Conservation (phyloP, 2,113 vertebrate species). For the Podiceps cristatus region DNA sequence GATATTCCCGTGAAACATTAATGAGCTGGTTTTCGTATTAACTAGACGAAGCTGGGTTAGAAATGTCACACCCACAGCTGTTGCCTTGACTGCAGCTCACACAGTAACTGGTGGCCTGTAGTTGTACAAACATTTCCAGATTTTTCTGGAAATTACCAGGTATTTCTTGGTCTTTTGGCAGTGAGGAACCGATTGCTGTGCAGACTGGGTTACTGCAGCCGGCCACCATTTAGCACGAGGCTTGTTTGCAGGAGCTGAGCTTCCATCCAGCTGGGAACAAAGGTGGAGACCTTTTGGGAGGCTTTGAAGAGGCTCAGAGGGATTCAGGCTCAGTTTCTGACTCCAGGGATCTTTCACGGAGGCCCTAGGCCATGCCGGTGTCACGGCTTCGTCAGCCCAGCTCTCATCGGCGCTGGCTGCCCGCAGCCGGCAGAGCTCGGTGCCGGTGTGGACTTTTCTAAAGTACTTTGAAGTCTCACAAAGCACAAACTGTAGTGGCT, state of each 20-base stretch:
- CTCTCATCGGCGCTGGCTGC: not conserved
- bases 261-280: not conserved
- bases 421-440: rapidly evolving
- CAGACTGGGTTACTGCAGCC: not conserved
- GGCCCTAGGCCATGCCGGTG: not conserved
- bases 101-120: not conserved
- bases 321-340: not conserved
- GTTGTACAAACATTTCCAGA: not conserved
- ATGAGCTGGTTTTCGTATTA: not conserved
- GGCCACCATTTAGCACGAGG: rapidly evolving
- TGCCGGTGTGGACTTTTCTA: rapidly evolving
- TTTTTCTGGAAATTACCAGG: not conserved
- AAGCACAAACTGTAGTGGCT: not conserved
- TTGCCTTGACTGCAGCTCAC: not conserved
- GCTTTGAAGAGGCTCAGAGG: not conserved
- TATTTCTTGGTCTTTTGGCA: not conserved
- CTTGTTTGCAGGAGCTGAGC: not conserved
- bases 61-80: not conserved
- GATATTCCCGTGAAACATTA: not conserved
- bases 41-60: not conserved
- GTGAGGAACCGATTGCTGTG: rapidly evolving
- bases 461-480: not conserved
- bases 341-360: rapidly evolving
- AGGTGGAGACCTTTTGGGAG: rapidly evolving
- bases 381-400: not conserved